Conservation (phyloP, 2,113 vertebrate genomes). For the Casuarius casuarius region DNA sequence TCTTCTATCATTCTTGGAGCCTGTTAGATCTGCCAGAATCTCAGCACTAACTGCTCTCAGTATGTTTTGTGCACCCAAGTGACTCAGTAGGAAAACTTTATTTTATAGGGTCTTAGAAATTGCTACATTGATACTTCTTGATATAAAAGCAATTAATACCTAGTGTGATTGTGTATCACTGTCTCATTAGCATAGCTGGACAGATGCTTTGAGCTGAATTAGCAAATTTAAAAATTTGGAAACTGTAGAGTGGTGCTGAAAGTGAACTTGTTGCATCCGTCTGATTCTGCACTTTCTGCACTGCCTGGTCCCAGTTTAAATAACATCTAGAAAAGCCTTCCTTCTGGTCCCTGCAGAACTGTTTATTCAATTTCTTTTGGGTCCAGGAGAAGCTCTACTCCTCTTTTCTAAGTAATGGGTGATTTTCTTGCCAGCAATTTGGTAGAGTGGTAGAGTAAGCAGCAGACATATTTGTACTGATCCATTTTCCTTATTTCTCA, state of each 20-base stretch:
- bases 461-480: background rate
- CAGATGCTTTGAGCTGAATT: background rate
- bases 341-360: background rate
- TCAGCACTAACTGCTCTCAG: background rate
- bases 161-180: background rate
- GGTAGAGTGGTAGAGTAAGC: fast-evolving
- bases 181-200: background rate
- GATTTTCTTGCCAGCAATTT: background rate
- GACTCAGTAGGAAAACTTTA: background rate
- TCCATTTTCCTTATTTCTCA: background rate
- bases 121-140: background rate
- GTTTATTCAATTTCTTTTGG: background rate
- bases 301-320: background rate
- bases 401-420: background rate
- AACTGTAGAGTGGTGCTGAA: background rate
- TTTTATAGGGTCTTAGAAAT: background rate
- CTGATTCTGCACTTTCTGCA: background rate
- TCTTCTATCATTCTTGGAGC: background rate
- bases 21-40: background rate
- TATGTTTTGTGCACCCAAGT: background rate
- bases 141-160: background rate
- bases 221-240: background rate
- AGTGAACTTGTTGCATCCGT: background rate
- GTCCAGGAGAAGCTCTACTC: background rate
- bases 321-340: background rate